These are phyloP conservation scores for Taphrorychus bicolor DNA, from an alignment of 2,888 invertebrate species.

Conservation along the genomic window DNA sequence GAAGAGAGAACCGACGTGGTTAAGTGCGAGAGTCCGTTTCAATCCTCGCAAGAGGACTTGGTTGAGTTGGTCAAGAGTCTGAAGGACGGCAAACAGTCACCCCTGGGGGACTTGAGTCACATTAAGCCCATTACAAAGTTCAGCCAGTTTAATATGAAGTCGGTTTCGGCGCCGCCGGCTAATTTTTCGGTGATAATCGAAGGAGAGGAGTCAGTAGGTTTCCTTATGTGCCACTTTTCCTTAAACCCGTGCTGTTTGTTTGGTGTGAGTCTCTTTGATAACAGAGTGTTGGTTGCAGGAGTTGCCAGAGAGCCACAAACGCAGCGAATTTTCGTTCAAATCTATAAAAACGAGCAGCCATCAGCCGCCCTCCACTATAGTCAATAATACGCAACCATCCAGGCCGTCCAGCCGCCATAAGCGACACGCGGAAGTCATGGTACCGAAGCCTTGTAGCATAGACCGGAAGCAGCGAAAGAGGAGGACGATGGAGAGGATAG, in stretches of 20 bases:
- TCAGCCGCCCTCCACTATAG: conserved; percentile 18
- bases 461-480: conserved; percentile 63
- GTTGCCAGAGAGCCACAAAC: conserved; percentile 55
- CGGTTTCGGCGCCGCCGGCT: conserved; percentile 47
- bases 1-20: conserved; percentile 48
- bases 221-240: background rate
- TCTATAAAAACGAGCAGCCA: conserved; percentile 53
- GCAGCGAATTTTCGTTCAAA: conserved; percentile 49
- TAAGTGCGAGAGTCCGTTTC: conserved; percentile 15
- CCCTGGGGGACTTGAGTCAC: conserved; percentile 16
- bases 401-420: conserved; percentile 54
- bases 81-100: conserved; percentile 41
- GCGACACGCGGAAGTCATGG: conserved; percentile 52
- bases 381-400: conserved; percentile 34
- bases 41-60: conserved; percentile 43
- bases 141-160: conserved; percentile 46
- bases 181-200: conserved; percentile 53
- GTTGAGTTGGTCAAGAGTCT: conserved; percentile 39
- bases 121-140: conserved; percentile 40
- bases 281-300: conserved; percentile 52
- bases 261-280: background rate
- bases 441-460: conserved; percentile 43
- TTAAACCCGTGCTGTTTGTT: background rate
- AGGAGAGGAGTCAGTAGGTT: conserved; percentile 47
- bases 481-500: conserved; percentile 68